phyloP scores from a whole-genome alignment of 2,797 vertebrate species.

The Craterocephalus amniculus region DNA sequence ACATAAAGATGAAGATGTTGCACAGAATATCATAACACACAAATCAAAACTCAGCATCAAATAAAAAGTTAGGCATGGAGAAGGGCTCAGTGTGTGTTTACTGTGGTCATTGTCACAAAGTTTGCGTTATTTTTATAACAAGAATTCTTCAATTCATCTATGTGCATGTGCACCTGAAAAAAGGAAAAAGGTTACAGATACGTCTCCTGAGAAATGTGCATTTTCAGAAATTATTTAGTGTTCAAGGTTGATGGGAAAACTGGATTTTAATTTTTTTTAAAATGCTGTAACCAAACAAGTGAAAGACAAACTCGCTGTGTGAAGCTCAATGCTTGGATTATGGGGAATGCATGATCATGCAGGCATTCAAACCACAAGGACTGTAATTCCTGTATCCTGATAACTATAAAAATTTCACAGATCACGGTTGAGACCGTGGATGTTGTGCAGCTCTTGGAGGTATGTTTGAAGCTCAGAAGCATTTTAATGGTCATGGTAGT shows the following conservation, averaged over 20 bases:
- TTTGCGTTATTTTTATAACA: slow-evolving; percentile 6
- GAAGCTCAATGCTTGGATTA: slow-evolving; percentile 35
- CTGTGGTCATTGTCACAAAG: slow-evolving; percentile 21
- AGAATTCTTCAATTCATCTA: slow-evolving; percentile 4
- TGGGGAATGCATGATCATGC: slow-evolving; percentile 8
- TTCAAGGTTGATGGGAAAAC: slow-evolving; percentile 30
- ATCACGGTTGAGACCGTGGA: slow-evolving; percentile 18
- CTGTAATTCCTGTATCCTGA: slow-evolving; percentile 11
- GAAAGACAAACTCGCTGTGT: slow-evolving; percentile 9
- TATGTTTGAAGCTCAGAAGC: slow-evolving; percentile 7
- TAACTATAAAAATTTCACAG: background rate
- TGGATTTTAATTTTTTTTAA: slow-evolving; percentile 36
- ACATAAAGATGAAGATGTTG: slow-evolving; percentile 29
- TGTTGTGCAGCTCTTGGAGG: slow-evolving; percentile 7
- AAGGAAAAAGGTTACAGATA: slow-evolving; percentile 1
- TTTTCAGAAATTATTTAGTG: slow-evolving; percentile 25
- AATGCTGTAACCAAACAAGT: slow-evolving; percentile 32
- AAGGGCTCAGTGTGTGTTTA: slow-evolving; percentile 44
- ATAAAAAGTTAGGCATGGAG: slow-evolving; percentile 34
- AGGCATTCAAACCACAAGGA: slow-evolving; percentile 16
- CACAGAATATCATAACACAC: slow-evolving; percentile 43
- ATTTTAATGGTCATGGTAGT: slow-evolving; percentile 9
- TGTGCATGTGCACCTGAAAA: slow-evolving; percentile 6
- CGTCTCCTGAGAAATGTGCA: slow-evolving; percentile 7
- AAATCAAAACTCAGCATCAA: slow-evolving; percentile 35